Base-by-base conservation (phyloP, 2,888 invertebrate genomes). In the Drosophila ezoana region DNA sequence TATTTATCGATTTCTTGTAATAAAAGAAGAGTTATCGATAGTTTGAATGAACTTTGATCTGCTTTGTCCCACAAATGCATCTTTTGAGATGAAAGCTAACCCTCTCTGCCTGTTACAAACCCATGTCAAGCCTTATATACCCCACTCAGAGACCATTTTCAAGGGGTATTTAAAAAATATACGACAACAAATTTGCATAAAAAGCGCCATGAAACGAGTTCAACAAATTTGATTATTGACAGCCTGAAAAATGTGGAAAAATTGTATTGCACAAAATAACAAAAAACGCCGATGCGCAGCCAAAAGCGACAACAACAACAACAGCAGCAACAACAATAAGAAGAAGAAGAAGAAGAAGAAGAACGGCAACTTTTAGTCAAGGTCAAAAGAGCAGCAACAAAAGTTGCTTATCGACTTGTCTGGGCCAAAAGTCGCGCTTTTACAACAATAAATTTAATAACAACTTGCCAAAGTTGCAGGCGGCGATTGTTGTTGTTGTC, bases 371-470 rank as follows among this genome's bases (percentile, higher is more conserved):
- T 28, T 58, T 41, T 48, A 56, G 18, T 38, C 63, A 53, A 68
- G 57, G 40, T 44, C 53, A 57, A 56, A 41, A 66, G 56, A 67
- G 65, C 53, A 58, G 35, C 59, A 71, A 57, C 69, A 81, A 83
- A 82, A 85, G 79, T 79, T 75, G 85, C 76, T 80, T 80, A 81
- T 84, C 81, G 79, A 85, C 69, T 81, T 23, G 56, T 58, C 38
- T 48, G 62, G 71, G 56, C 52, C 58, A 72, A 69, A 43, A 57
- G 54, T 44, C 54, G 44, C 44, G 44, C 56, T 72, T 76, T 76
- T 72, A 75, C 75, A 76, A 73, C 72, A 75, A 72, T 44, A 61
- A 53, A 37, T 52, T 52, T 72, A 61, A 56, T 40, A 76, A 56
- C 60, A 51, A 49, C 41, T 16, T 64, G 72, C 66, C 52, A 61